These are phyloP conservation scores for Pterocles burchelli DNA, from an alignment of 2,113 vertebrate genomes.

Conservation along the genomic window DNA sequence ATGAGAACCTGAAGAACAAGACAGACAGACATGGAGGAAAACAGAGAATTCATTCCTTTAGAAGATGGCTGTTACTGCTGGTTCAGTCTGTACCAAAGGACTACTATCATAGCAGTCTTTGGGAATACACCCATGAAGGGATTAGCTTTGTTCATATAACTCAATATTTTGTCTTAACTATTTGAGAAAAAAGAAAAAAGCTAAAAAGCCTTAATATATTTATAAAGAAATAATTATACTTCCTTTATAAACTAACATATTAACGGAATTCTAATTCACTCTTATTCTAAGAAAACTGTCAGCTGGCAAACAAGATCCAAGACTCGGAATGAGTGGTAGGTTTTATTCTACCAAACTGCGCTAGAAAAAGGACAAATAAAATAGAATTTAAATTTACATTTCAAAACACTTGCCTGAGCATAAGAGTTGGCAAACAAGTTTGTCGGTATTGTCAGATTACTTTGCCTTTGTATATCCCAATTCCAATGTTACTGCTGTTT, in stretches of 20 bases:
- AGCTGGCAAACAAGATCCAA: background rate
- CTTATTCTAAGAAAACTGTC: background rate
- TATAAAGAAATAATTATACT: background rate
- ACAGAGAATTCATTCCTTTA: background rate
- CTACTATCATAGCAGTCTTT: background rate
- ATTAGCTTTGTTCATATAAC: background rate
- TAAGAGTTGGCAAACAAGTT: background rate
- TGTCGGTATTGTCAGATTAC: background rate
- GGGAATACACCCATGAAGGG: background rate
- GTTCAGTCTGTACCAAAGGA: background rate
- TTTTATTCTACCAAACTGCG: background rate
- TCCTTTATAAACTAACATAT: background rate
- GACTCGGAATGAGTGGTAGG: background rate
- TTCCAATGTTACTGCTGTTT: background rate
- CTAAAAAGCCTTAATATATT: background rate
- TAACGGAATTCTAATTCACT: background rate
- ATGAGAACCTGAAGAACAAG: background rate
- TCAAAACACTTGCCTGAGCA: background rate
- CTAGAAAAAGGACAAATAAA: background rate
- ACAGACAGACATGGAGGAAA: background rate
- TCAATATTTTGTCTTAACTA: background rate
- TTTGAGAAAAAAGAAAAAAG: background rate
- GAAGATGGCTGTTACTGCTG: background rate
- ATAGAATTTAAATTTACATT: background rate
- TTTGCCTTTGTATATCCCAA: background rate